Evolutionary conservation across 2,113 vertebrate species (phyloP).

Genomic region (Gulo gulo): DNA sequence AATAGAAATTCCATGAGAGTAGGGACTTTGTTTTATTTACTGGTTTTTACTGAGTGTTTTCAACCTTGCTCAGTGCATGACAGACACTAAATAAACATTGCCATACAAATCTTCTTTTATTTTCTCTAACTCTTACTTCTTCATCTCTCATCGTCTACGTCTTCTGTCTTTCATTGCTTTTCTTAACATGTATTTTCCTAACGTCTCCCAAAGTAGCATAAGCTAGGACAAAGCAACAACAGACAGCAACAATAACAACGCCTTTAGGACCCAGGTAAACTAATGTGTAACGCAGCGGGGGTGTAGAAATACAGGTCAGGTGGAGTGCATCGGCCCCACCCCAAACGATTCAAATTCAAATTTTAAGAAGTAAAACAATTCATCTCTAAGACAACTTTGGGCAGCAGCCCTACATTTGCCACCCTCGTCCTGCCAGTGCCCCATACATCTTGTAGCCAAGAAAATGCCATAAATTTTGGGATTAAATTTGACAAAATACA

Average conservation of each 20-base stretch:
- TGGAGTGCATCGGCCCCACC: too few species aligned
- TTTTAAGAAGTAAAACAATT: background rate
- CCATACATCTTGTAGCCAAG: background rate
- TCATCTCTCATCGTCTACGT: background rate
- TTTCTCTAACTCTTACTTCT: background rate
- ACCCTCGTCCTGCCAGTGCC: background rate
- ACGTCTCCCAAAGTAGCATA: background rate
- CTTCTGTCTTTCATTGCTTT: background rate
- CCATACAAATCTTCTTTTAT: background rate
- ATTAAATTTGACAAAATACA: background rate
- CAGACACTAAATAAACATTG: background rate
- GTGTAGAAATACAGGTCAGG: background rate
- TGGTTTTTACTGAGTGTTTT: background rate
- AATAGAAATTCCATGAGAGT: background rate
- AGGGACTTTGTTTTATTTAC: background rate
- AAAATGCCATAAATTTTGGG: background rate
- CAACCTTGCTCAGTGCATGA: background rate
- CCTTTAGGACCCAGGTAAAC: background rate
- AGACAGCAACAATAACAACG: background rate
- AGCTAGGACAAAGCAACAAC: background rate
- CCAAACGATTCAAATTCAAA: background rate
- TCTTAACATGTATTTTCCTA: background rate
- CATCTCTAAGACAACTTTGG: background rate
- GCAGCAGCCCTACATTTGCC: background rate
- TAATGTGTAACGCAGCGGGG: background rate